Conservation (phyloP, 2,113 vertebrate genomes). For the Saimiri boliviensis region DNA sequence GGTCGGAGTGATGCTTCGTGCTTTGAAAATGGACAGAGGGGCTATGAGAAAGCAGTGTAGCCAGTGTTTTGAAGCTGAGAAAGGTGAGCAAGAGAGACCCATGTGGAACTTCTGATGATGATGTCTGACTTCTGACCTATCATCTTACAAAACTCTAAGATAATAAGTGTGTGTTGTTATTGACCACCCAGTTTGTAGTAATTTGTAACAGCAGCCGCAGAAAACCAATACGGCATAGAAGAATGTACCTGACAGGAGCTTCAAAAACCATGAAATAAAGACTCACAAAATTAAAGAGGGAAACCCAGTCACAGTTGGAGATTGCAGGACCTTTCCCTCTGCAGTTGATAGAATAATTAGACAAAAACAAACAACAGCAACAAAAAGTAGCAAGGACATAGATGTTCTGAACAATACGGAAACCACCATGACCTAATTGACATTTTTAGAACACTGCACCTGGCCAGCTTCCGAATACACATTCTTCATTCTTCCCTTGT, state of each 20-base stretch:
- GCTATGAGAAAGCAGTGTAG: background rate
- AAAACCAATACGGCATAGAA: background rate
- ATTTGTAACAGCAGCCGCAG: background rate
- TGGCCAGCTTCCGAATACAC: background rate
- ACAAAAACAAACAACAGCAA: background rate
- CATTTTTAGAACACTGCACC: background rate
- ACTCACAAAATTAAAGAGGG: background rate
- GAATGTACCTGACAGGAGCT: background rate
- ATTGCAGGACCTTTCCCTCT: background rate
- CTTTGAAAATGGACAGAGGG: background rate
- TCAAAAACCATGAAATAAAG: background rate
- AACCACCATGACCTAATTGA: background rate
- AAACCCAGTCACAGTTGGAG: background rate
- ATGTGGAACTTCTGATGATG: background rate
- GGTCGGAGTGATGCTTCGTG: accelerated
- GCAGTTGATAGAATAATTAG: background rate
- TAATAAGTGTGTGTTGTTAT: background rate
- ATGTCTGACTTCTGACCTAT: background rate
- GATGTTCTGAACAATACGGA: background rate
- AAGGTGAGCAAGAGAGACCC: background rate
- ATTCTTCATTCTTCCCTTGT: background rate
- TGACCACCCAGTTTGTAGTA: background rate
- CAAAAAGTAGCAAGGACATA: background rate
- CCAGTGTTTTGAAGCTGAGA: background rate
- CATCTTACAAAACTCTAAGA: background rate